Evolutionary conservation across 35 echinoderm and acorn worm genomes (phyloP), one percentile per base, ranked within the genome.

Genomic region (Strongylocentrotus purpuratus): DNA sequence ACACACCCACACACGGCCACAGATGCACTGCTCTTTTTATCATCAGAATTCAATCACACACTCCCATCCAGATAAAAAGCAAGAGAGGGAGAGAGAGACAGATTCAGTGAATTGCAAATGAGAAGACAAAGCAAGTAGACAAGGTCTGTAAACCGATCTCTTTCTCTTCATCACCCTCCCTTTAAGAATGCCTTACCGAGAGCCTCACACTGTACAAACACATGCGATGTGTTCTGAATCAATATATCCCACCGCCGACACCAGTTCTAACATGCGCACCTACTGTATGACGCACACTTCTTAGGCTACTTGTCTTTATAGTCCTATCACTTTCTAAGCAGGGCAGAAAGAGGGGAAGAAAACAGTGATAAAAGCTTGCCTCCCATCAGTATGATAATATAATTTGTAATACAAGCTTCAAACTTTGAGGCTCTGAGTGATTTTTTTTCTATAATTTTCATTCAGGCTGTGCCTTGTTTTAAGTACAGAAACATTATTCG

Each of bases 201-300:
- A 78, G 65, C 65, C 65, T n/a, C 65, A 78, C 28, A 78, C 65
- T 78, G 65, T 78, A 78, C 20, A 78, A 78, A 78, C 65, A 78
- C 65, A 78, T 78, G 65, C 22, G 65, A 28, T 78, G 65, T 78
- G 65, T 78, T 78, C 65, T 28, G 65, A 78, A 78, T 78, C 65
- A 78, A 78, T 78, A 78, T 7, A 78, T 78, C 65, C 65, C 65
- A n/a, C 20, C 28, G 65, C 65, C 65, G 65, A 78, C 65, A 78
- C 65, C 22, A n/a, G 65, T 78, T 78, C 65, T 78, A n/a, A 78
- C 65, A 78, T n/a, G 65, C 65, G 7, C 25, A 8, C 28, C 65
- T 3, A 41, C 35, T 1, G 35, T 78, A 78, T 78, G 65, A 78
- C 65, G 65, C 65, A 78, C 65, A 78, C 65, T 78, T 22, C 65